Percentiles rank a stretch among this genome's conserved stretches.
Evolutionary conservation across 2,797 vertebrate species (phyloP).

Genomic region (Sebastes iracundus): DNA sequence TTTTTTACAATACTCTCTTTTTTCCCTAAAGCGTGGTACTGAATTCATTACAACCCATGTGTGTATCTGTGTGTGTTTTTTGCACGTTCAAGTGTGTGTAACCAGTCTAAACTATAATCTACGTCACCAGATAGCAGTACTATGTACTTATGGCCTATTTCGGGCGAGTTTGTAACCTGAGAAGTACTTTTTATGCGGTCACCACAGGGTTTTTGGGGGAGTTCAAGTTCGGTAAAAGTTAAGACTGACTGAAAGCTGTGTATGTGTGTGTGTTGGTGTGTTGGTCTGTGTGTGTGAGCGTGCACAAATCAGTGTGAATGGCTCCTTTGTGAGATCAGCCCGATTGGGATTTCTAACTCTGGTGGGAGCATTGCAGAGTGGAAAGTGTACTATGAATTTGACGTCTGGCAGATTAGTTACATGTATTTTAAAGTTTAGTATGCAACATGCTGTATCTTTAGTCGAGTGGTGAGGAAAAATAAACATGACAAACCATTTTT

Average conservation of each 20-base stretch:
- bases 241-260: constrained; percentile 49
- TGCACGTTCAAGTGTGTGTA: constrained; percentile 38
- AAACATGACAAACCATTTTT: constrained; percentile 3
- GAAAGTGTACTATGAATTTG: constrained; percentile 51
- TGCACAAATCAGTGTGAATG: constrained; percentile 52
- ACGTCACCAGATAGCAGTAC: constrained; percentile 71
- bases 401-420: constrained; percentile 34
- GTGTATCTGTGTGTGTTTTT: constrained; percentile 26
- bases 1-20: constrained; percentile 17
- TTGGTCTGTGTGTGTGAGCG: background rate
- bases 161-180: constrained; percentile 70
- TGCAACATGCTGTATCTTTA: background rate
- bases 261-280: background rate
- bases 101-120: constrained; percentile 68
- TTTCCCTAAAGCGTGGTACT: constrained; percentile 2
- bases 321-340: constrained; percentile 65
- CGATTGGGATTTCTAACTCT: constrained; percentile 45
- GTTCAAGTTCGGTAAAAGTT: constrained; percentile 72
- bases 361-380: constrained; percentile 28
- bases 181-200: constrained; percentile 75
- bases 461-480: background rate
- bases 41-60: constrained; percentile 27
- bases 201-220: constrained; percentile 69
- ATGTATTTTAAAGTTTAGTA: constrained; percentile 35
- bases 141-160: constrained; percentile 81